phyloP scores from a whole-genome alignment of 2,888 invertebrate species.

The Pristionchus japonicus region DNA sequence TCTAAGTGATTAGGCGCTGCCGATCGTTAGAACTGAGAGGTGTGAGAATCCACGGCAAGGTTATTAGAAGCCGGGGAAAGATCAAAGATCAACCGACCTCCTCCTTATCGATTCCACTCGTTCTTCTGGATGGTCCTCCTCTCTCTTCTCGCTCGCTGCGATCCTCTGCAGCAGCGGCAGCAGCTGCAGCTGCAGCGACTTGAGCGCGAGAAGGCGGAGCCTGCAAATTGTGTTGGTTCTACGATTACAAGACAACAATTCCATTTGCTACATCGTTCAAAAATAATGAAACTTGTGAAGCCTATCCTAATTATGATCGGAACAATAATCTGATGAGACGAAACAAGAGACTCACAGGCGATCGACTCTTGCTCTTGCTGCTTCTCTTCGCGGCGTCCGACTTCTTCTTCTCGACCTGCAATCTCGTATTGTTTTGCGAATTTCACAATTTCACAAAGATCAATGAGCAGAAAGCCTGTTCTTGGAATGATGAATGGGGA shows the following conservation, averaged over 20 bases:
- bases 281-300: not conserved
- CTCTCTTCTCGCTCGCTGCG: not conserved
- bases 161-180: not conserved
- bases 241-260: not conserved
- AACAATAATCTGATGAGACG: not conserved
- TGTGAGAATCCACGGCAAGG: conserved; percentile 1
- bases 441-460: too few species aligned
- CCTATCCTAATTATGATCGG: not conserved
- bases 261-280: not conserved
- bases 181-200: not conserved
- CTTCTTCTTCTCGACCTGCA: conserved; percentile 55
- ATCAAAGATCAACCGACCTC: conserved; percentile 12
- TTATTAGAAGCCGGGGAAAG: not conserved
- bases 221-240: not conserved
- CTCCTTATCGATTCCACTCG: not conserved
- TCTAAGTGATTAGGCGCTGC: not conserved
- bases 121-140: not conserved
- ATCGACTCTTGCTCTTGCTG: conserved; percentile 54
- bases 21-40: not conserved
- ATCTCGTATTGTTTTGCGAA: not conserved
- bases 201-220: conserved; percentile 39
- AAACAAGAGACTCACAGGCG: not conserved
- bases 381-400: conserved; percentile 48
- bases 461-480: too few species aligned
- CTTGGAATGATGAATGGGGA: too few species aligned